phyloP scores from a whole-genome alignment of 2,888 invertebrate species.

The Lydus trimaculatus region DNA sequence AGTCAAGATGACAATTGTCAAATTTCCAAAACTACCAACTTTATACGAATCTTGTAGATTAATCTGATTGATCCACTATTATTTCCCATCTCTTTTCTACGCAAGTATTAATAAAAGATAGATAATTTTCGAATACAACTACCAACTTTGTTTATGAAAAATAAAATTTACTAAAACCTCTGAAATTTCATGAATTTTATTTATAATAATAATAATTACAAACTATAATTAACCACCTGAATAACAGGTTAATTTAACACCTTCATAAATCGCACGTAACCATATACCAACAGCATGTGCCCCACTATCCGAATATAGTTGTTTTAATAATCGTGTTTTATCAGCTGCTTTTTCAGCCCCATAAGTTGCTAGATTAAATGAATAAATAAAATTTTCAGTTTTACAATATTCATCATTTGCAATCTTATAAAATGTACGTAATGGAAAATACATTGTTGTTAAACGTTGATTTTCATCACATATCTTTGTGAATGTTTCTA shows the following conservation, averaged over 20 bases:
- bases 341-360: constrained; percentile 56
- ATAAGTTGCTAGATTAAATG: constrained; percentile 55
- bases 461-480: constrained; percentile 67
- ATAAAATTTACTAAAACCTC: background rate
- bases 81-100: too few species aligned
- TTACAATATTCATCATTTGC: constrained; percentile 43
- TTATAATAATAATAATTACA: background rate
- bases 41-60: background rate
- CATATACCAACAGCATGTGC: constrained; percentile 68
- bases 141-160: background rate
- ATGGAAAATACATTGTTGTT: constrained; percentile 69
- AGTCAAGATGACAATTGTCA: background rate
- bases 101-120: too few species aligned
- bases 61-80: too few species aligned
- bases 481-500: constrained; percentile 58
- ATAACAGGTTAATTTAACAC: constrained; percentile 55
- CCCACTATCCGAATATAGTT: constrained; percentile 65
- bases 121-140: too few species aligned
- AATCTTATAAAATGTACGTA: constrained; percentile 46
- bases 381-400: constrained; percentile 45
- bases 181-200: background rate
- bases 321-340: constrained; percentile 35
- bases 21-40: background rate
- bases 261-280: constrained; percentile 64
- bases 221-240: background rate